Conservation (phyloP, 2,797 vertebrate genomes). For the Rhabdomys pumilio region DNA sequence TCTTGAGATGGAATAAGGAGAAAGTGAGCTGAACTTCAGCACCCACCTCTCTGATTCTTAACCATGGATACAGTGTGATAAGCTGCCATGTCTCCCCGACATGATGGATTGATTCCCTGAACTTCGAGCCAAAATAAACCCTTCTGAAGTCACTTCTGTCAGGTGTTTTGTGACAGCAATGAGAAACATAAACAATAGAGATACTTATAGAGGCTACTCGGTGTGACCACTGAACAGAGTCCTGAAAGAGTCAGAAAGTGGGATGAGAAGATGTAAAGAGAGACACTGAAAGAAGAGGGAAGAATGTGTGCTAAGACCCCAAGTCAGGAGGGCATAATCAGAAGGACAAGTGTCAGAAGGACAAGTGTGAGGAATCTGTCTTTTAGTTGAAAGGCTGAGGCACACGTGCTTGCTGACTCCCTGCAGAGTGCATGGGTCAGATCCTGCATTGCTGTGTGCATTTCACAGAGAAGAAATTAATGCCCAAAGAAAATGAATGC, state of each 20-base stretch:
- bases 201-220: background rate
- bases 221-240: background rate
- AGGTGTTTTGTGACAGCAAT: background rate
- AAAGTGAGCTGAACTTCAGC: background rate
- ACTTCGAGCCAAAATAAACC: background rate
- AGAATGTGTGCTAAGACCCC: background rate
- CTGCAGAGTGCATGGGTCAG: background rate
- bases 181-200: background rate
- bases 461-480: conserved; percentile 6
- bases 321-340: background rate
- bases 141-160: background rate
- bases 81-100: too few relatives aligned
- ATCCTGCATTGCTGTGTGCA: background rate
- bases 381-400: background rate
- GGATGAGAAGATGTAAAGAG: background rate
- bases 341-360: background rate
- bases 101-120: background rate
- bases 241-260: background rate
- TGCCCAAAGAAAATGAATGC: background rate
- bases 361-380: accelerated
- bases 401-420: background rate
- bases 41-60: background rate
- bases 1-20: background rate
- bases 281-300: background rate
- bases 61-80: background rate